These are phyloP conservation scores for Heliconius eleuchia DNA, from an alignment of 1,140 invertebrate species.

Conservation along the genomic window DNA sequence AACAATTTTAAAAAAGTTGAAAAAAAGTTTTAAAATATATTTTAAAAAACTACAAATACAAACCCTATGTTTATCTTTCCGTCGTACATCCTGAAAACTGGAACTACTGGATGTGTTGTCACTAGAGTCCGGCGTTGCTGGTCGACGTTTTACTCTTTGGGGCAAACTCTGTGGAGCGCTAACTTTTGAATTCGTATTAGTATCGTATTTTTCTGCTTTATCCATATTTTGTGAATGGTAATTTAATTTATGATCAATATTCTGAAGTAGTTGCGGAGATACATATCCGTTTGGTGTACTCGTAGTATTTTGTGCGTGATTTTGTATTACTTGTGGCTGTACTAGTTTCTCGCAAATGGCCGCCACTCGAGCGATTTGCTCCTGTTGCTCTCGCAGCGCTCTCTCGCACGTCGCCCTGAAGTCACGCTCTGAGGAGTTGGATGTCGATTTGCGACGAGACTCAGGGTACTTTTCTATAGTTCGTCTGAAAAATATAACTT, in stretches of 20 bases:
- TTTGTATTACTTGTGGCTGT: conserved; percentile 22
- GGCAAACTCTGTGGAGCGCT: conserved; percentile 14
- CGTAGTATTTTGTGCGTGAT: background rate
- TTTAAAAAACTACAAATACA: background rate
- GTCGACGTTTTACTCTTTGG: conserved; percentile 13
- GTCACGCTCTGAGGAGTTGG: conserved; percentile 46
- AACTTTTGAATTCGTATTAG: background rate
- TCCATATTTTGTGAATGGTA: background rate
- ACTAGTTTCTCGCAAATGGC: conserved; percentile 58
- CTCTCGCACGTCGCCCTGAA: conserved; percentile 59
- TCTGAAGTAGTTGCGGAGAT: background rate
- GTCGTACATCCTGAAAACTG: conserved; percentile 32
- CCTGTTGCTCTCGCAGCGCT: conserved; percentile 61
- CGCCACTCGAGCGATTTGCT: conserved; percentile 59
- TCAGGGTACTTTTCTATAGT: conserved; percentile 17
- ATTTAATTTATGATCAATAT: background rate
- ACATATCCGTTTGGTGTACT: background rate
- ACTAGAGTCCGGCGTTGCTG: conserved; percentile 31
- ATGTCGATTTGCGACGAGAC: conserved; percentile 23
- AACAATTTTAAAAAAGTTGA: too few species aligned
- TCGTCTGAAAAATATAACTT: conserved; percentile 9
- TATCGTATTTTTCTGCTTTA: background rate
- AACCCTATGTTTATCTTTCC: conserved; percentile 50
- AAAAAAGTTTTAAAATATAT: too few species aligned
- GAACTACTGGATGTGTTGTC: conserved; percentile 43